Conservation (phyloP, 2,113 vertebrate species). For the Acrocephalus arundinaceus region DNA sequence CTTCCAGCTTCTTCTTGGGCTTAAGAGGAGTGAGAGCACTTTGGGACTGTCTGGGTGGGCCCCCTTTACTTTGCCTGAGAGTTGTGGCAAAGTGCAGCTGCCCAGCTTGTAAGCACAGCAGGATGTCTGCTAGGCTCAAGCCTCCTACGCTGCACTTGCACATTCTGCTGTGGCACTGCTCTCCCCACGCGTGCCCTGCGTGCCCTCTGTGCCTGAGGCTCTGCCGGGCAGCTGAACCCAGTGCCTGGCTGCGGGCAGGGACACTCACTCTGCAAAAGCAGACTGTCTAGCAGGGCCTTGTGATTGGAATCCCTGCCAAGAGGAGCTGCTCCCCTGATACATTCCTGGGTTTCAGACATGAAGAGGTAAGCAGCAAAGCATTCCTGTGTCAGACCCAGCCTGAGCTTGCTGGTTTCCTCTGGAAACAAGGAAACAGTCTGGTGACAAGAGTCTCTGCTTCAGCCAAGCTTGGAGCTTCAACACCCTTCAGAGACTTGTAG, state of each 20-base stretch:
- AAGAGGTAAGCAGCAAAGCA: background rate
- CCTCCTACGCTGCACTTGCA: background rate
- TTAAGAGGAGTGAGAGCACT: background rate
- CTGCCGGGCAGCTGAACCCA: background rate
- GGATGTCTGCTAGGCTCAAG: background rate
- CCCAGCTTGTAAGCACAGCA: background rate
- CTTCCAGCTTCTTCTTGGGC: background rate
- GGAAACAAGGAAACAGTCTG: background rate
- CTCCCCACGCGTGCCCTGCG: background rate
- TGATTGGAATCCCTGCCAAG: background rate
- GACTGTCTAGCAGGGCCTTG: background rate
- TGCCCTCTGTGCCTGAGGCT: background rate
- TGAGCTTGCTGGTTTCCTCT: slow-evolving; percentile 23
- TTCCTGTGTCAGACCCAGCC: background rate
- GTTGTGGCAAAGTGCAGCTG: background rate
- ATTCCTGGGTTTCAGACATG: background rate
- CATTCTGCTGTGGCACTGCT: background rate
- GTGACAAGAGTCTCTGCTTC: background rate
- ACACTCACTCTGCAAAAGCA: background rate
- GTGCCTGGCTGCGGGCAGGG: accelerated
- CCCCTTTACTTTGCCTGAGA: background rate
- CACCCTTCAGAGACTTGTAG: background rate
- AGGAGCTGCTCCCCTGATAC: background rate
- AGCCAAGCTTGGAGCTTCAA: background rate
- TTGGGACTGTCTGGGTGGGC: background rate